Evolutionary conservation across 2,888 invertebrate species (phyloP).

Genomic region (Monochamus alternatus): DNA sequence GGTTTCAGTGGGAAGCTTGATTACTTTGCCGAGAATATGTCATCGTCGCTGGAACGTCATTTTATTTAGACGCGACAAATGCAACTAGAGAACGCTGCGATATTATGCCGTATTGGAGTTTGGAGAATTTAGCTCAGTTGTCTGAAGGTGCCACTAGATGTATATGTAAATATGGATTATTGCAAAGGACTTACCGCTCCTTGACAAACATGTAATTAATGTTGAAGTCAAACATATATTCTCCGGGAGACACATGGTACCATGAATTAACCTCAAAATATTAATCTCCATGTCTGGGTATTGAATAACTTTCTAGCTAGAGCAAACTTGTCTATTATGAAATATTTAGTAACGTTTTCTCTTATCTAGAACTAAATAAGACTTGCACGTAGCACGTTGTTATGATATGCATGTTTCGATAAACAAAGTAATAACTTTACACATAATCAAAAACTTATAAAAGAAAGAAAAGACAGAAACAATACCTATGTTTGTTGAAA

Average conservation of each 20-base stretch:
- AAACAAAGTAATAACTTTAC: no score
- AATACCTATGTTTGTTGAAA: no score
- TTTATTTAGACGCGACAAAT: background rate
- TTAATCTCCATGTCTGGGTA: background rate
- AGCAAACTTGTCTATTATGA: no score
- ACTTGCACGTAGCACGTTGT: no score
- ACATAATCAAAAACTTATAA: no score
- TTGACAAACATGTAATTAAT: background rate
- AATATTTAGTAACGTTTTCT: no score
- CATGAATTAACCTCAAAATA: background rate
- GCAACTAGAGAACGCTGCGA: background rate
- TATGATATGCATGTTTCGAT: no score
- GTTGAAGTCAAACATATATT: background rate
- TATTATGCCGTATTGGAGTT: background rate
- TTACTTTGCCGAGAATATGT: conserved; percentile 28
- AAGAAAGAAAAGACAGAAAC: no score
- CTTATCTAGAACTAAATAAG: no score
- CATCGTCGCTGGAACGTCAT: conserved; percentile 1
- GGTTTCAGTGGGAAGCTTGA: conserved; percentile 15
- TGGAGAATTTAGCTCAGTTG: background rate
- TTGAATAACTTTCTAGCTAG: no score
- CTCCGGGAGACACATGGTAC: background rate
- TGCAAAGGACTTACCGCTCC: background rate
- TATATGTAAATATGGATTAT: background rate
- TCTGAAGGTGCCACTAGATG: background rate